Conservation (phyloP, 2,113 vertebrate species). For the Colistium nudipinnis region DNA sequence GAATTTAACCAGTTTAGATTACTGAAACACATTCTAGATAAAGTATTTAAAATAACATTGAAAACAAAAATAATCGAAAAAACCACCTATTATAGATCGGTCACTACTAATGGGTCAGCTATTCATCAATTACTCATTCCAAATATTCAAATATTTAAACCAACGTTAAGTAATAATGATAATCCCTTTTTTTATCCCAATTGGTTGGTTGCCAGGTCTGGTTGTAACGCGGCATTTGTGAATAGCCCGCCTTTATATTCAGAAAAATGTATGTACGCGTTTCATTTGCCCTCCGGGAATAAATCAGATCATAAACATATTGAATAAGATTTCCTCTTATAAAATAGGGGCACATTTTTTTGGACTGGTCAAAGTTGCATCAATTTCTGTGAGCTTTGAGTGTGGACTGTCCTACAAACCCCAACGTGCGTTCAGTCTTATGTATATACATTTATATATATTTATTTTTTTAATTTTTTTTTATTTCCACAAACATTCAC, state of each 20-base stretch:
- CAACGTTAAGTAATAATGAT: neutral
- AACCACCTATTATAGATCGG: too few relatives aligned
- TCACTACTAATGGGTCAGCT: too few relatives aligned
- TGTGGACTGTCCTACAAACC: slow-evolving; percentile 9
- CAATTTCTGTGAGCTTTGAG: slow-evolving; percentile 1
- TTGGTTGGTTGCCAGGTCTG: too few relatives aligned
- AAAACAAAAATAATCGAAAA: too few relatives aligned
- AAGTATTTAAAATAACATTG: too few relatives aligned
- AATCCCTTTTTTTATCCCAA: neutral
- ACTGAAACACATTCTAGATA: too few relatives aligned
- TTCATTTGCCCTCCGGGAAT: neutral
- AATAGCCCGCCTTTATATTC: neutral
- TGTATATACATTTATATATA: too few relatives aligned
- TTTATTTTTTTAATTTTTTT: neutral
- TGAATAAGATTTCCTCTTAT: neutral
- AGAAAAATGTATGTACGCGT: neutral
- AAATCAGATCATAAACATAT: neutral
- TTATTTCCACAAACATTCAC: slow-evolving; percentile 39
- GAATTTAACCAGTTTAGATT: too few relatives aligned
- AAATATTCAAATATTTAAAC: neutral
- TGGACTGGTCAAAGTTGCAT: neutral
- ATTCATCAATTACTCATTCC: too few relatives aligned
- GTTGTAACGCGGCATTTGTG: neutral
- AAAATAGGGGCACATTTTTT: neutral
- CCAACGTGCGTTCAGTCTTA: neutral